Base-by-base conservation (phyloP, 2,797 vertebrate species). In the Mormyrus proboscirostris region DNA sequence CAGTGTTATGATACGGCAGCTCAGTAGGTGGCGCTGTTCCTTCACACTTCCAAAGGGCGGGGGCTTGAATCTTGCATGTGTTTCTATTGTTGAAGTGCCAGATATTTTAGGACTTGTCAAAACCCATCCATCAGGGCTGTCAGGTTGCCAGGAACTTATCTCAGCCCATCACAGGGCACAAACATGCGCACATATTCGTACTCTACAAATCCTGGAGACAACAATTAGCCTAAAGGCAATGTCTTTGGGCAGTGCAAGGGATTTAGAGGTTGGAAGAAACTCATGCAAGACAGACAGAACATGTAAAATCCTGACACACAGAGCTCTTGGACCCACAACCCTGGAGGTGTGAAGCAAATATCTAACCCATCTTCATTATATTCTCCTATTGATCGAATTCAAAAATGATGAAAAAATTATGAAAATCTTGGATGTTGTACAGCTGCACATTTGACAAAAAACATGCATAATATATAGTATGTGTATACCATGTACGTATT, bases 181-280 rank as follows among this genome's bases (percentile, higher is more conserved):
- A 19, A 88, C 69, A 90, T 5, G 88, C 22, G 87, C 41, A 89
- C 16, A 82, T 83, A 90, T 53, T 89, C 73, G 53, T 69, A 89
- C 90, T 89, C 84, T 84, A 49, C 0, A 16, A 82, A 19, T 82
- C 19, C 9, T 41, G 7, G 16, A 41, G 25, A 82, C 8, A 41
- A 41, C 76, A 82, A 7, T 47, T 47, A 41, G 16, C 76, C 33
- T n/a, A 47, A 19, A 82, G 25, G 10, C 62, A 10, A 10, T 65
- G 62, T 29, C 62, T 69, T 33, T 69, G 62, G 9, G 33, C 25
- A 69, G 62, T 33, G 62, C 1, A 0, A 29, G 59, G 9, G 29
- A 65, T 65, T 65, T 25, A 29, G 25, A 29, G 62, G 25, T 69
- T 3, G 1, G 62, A 33, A 10, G 62, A 69, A 12, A 69, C 25